Base-by-base conservation (phyloP, 2,888 invertebrate genomes). In the Nomada fabriciana region DNA sequence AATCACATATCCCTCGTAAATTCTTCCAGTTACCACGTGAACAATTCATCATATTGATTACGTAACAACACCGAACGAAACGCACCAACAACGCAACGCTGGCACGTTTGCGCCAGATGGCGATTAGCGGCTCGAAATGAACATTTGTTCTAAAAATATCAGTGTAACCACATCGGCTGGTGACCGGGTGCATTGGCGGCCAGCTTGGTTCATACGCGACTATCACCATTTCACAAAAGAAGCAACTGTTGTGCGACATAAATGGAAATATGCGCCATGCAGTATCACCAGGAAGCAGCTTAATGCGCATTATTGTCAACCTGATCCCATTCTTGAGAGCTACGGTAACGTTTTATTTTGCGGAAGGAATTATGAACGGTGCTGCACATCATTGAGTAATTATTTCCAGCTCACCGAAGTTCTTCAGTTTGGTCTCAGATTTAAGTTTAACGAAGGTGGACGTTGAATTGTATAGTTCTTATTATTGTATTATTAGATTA, bases 241-340 rank as follows among this genome's bases (percentile, higher is more conserved):
- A 82, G 68, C 65, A 65, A 76, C 67, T 73, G 63, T 68, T 53
- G 50, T 53, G 55, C 63, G 36, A 42, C 57, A 10, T 53, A 25
- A 72, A 77, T 72, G 71, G 86, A 86, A 86, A 87, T 84, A 74
- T 74, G 71, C 60, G 76, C 78, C 69, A 72, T 80, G 76, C 82
- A 85, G 80, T 82, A 76, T 79, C 74, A 57, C 71, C 55, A 43
- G 63, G 76, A 73, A 76, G 71, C 80, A 82, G 75, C 71, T 29
- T 43, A 52, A n/a, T 50, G 71, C 61, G 68, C 74, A 69, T 86
- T 86, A 86, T 83, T 87, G 81, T 80, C 64, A 55, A 64, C 53
- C 36, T 9, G 55, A 36, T 36, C 36, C 7, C 36, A 9, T 36
- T 36, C 36, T 36, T 0, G 36, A 5, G 1, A 7, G 53, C 9